Evolutionary conservation across 1,140 invertebrate species (phyloP).

Genomic region (Hyphantria cunea): DNA sequence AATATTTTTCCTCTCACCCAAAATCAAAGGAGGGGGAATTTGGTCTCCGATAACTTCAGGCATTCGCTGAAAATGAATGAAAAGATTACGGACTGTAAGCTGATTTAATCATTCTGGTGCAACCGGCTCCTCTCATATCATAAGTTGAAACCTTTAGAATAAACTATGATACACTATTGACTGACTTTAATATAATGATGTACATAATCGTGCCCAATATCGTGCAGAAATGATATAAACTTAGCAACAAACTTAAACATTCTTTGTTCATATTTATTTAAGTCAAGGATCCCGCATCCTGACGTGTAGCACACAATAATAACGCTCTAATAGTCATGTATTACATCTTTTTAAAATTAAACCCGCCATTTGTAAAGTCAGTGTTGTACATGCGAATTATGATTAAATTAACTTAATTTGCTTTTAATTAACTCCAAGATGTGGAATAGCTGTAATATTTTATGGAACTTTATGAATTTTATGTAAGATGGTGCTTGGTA

Average conservation of each 20-base stretch:
- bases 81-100: too few relatives aligned
- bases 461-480: background rate
- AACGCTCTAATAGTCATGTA: slow-evolving; percentile 30
- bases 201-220: background rate
- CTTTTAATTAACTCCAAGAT: background rate
- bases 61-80: too few relatives aligned
- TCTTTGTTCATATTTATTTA: slow-evolving; percentile 19
- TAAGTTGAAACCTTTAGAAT: too few relatives aligned
- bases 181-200: background rate
- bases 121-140: too few relatives aligned
- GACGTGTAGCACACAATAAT: slow-evolving; percentile 23
- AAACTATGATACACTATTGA: too few relatives aligned
- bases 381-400: slow-evolving; percentile 10
- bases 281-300: slow-evolving; percentile 28
- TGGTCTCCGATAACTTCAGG: too few relatives aligned
- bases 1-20: too few relatives aligned
- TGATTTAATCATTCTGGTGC: too few relatives aligned
- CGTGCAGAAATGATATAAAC: background rate
- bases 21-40: too few relatives aligned
- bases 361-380: slow-evolving; percentile 5
- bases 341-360: slow-evolving; percentile 1
- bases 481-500: background rate
- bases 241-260: background rate
- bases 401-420: background rate
- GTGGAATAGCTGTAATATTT: background rate